Evolutionary conservation across 2,797 vertebrate genomes (phyloP).

Genomic region (Gallirallus australis): DNA sequence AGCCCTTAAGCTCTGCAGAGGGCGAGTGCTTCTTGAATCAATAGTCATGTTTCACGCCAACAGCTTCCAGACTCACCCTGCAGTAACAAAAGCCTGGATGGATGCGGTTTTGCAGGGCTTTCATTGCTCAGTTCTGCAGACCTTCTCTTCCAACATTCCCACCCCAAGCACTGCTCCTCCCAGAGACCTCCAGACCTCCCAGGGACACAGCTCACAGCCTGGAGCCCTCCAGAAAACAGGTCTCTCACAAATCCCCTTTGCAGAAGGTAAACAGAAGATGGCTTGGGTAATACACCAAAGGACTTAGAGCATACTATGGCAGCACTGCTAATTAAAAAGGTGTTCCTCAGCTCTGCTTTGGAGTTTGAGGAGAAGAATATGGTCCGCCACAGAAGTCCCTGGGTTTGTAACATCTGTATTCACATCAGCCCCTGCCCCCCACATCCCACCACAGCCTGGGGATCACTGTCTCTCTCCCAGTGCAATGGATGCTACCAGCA

Average conservation of each 20-base stretch:
- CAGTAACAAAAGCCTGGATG: not conserved
- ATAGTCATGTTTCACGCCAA: not conserved
- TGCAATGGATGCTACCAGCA: not conserved
- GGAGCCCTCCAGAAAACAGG: not conserved
- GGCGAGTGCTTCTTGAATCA: accelerated
- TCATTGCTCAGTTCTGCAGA: not conserved
- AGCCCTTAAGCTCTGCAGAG: not conserved
- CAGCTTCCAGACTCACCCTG: not conserved
- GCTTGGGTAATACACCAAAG: not conserved
- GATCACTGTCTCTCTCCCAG: not conserved
- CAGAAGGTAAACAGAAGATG: not conserved
- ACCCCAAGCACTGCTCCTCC: not conserved
- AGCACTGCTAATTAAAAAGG: not conserved
- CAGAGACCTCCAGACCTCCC: not conserved
- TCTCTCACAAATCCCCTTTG: not conserved
- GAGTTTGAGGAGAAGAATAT: not conserved
- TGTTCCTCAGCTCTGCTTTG: not conserved
- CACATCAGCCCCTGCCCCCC: not conserved
- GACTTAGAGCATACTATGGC: not conserved
- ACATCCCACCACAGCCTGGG: not conserved
- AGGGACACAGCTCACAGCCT: not conserved
- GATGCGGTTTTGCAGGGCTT: not conserved
- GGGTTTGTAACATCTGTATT: not conserved
- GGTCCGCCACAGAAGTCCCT: accelerated
- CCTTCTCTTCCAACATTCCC: not conserved